Conservation (phyloP, 1,140 invertebrate species). For the Belonocnema kinseyi region DNA sequence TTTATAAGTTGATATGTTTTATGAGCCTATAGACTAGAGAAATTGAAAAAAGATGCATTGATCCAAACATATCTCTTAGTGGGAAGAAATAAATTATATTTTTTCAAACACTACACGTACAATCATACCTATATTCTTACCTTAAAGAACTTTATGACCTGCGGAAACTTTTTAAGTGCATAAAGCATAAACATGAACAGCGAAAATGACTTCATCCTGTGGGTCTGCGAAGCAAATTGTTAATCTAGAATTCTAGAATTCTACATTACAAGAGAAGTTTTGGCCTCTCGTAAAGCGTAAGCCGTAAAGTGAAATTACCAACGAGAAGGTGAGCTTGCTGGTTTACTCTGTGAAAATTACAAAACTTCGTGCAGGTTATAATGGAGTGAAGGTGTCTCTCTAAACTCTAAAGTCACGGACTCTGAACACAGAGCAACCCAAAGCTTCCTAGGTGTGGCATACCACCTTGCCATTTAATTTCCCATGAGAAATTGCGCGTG, state of each 20-base stretch:
- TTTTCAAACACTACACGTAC: no score
- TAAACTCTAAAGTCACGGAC: slow-evolving; percentile 23
- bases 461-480: slow-evolving; percentile 62
- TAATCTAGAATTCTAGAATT: background rate
- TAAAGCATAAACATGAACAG: background rate
- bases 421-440: background rate
- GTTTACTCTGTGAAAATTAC: slow-evolving; percentile 45
- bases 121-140: no score
- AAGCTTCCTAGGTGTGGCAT: slow-evolving; percentile 46
- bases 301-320: slow-evolving; percentile 13
- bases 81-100: no score
- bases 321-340: slow-evolving; percentile 2
- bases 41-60: no score
- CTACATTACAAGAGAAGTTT: slow-evolving; percentile 5
- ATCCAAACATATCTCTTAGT: no score
- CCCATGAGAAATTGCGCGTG: slow-evolving; percentile 69
- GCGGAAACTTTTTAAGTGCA: no score
- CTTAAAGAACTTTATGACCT: no score
- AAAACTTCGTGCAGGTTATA: slow-evolving; percentile 43
- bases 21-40: no score
- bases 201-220: background rate
- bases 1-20: no score
- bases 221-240: background rate
- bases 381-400: slow-evolving; percentile 38
- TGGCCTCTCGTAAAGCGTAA: slow-evolving; percentile 18